Conservation (phyloP, 1,140 invertebrate genomes). For the Neotoxoptera formosana region DNA sequence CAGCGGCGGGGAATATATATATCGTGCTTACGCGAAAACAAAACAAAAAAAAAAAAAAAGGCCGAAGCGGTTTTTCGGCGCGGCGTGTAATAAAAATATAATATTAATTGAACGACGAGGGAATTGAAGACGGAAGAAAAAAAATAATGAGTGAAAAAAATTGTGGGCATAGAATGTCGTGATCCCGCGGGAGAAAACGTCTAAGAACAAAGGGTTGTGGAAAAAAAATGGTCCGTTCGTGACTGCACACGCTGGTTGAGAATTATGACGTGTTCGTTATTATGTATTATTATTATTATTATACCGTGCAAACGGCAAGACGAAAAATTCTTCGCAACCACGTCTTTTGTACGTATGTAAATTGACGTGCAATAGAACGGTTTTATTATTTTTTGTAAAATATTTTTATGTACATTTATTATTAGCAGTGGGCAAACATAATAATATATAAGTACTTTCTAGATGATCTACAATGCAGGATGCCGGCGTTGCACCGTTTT, state of each 20-base stretch:
- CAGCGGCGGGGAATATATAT: background rate
- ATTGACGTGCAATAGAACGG: background rate
- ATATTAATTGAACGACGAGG: constrained; percentile 20
- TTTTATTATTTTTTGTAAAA: background rate
- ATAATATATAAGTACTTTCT: background rate
- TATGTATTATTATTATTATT: background rate
- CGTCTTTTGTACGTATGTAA: background rate
- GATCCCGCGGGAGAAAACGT: constrained; percentile 38
- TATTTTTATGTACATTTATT: background rate
- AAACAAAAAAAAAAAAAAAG: constrained; percentile 3
- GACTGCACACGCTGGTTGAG: constrained; percentile 24
- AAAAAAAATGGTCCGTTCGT: constrained; percentile 36
- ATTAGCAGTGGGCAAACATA: background rate
- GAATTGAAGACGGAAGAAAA: background rate
- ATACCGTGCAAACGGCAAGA: background rate
- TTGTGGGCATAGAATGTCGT: background rate
- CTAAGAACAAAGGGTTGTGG: constrained; percentile 34
- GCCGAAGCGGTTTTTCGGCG: constrained; percentile 31
- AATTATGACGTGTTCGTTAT: constrained; percentile 34
- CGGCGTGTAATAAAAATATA: constrained; percentile 34
- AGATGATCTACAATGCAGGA: background rate
- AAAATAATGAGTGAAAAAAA: background rate
- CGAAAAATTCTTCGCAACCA: background rate
- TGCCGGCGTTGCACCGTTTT: background rate
- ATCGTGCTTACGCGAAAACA: background rate